phyloP scores from a whole-genome alignment of 2,797 vertebrate species.

The Erithacus rubecula region DNA sequence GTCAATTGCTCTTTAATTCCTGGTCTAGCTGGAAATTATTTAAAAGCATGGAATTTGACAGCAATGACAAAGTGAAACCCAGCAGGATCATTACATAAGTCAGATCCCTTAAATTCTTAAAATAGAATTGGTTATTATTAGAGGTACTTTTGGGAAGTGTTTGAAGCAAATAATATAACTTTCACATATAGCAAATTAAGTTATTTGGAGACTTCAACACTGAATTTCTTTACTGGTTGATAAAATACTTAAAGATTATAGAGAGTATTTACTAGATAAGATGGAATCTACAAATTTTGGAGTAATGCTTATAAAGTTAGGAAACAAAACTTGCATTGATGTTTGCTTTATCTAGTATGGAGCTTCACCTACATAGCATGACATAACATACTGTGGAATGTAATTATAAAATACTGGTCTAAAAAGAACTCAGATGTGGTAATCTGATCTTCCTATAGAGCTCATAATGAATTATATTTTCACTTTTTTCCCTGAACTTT shows the following conservation, averaged over 20 bases:
- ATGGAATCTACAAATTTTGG: background rate
- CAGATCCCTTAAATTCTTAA: background rate
- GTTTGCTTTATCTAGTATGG: background rate
- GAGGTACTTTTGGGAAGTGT: background rate
- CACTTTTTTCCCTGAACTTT: slow-evolving; percentile 12
- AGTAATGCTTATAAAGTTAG: background rate
- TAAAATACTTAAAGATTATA: background rate
- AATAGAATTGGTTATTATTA: background rate
- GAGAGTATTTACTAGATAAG: background rate
- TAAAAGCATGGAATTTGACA: background rate
- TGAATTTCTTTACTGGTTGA: background rate
- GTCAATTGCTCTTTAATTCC: background rate
- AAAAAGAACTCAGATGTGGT: slow-evolving; percentile 9
- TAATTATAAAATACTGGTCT: slow-evolving; percentile 10
- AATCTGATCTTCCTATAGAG: slow-evolving; percentile 5
- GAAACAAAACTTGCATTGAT: background rate
- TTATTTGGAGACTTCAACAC: background rate
- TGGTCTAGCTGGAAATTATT: background rate
- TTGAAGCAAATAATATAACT: background rate
- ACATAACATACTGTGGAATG: background rate
- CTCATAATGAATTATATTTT: slow-evolving; percentile 28
- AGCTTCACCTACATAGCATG: background rate
- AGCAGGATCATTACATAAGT: background rate
- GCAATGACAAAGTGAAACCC: background rate
- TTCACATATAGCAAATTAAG: background rate